A percentile compares a stretch with the other conserved stretches of the same genome.
phyloP scores from a whole-genome alignment of 1,140 invertebrate genomes.

The Caenorhabditis latens region DNA sequence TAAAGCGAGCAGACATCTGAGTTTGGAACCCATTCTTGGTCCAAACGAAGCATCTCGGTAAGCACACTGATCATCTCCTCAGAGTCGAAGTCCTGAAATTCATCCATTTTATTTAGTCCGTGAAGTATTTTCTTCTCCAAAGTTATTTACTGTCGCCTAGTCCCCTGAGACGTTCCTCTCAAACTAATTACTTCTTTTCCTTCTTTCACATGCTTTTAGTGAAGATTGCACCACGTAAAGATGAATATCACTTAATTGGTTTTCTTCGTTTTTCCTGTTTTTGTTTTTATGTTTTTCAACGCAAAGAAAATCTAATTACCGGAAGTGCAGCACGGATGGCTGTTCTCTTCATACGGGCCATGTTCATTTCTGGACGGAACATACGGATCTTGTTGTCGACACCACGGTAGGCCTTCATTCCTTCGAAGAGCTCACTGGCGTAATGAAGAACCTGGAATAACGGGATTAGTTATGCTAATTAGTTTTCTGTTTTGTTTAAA shows the following conservation, averaged over 20 bases:
- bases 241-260: constrained; percentile 38
- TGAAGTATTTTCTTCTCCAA: background rate
- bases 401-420: constrained; percentile 97
- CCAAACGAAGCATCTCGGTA: constrained; percentile 88
- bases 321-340: constrained; percentile 89
- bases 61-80: constrained; percentile 90
- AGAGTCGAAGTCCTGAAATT: constrained; percentile 85
- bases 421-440: constrained; percentile 91
- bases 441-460: constrained; percentile 76
- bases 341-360: constrained; percentile 90
- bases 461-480: background rate
- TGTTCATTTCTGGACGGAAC: constrained; percentile 94
- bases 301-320: constrained; percentile 76
- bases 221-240: constrained; percentile 5
- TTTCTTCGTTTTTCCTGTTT: background rate
- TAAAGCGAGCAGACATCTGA: constrained; percentile 88
- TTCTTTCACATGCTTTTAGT: constrained; percentile 28
- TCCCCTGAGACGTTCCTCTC: background rate
- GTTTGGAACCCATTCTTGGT: constrained; percentile 97
- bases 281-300: constrained; percentile 38
- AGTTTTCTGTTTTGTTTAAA: background rate
- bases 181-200: constrained; percentile 49
- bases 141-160: background rate
- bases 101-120: background rate
- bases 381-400: constrained; percentile 90